phyloP scores from a whole-genome alignment of 35 echinoderm and acorn worm genomes.

The Ophiothrix spiculata region DNA sequence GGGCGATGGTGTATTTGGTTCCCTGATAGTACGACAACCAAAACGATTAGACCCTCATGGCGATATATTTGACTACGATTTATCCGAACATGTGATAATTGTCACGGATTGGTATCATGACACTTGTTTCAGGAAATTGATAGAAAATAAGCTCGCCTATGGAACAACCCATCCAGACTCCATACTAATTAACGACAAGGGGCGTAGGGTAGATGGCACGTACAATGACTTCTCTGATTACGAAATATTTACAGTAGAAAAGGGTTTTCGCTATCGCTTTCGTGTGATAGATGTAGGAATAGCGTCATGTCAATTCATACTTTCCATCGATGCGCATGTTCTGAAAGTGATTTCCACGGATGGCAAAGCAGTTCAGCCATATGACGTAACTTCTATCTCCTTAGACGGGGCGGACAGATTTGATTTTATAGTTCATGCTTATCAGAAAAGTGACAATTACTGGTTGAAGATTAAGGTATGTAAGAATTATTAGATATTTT shows the following conservation, averaged over 20 bases:
- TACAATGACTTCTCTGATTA: not conserved
- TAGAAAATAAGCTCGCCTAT: slow-evolving; percentile 57
- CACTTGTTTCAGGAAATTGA: slow-evolving; percentile 55
- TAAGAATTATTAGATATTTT: not conserved
- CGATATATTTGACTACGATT: slow-evolving; percentile 61
- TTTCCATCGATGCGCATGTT: slow-evolving; percentile 75
- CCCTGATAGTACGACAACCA: slow-evolving; percentile 66
- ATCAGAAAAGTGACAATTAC: slow-evolving; percentile 48
- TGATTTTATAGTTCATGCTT: slow-evolving; percentile 59
- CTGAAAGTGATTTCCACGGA: slow-evolving; percentile 77
- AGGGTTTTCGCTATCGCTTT: slow-evolving; percentile 67
- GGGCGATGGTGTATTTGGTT: slow-evolving; percentile 70
- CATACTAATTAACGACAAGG: slow-evolving; percentile 88
- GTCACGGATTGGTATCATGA: slow-evolving; percentile 75
- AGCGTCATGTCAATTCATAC: slow-evolving; percentile 59
- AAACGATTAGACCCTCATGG: slow-evolving; percentile 28
- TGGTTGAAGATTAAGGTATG: slow-evolving; percentile 62
- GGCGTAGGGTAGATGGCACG: slow-evolving; percentile 1
- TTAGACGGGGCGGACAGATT: slow-evolving; percentile 74
- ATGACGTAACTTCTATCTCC: slow-evolving; percentile 43
- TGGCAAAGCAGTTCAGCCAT: slow-evolving; percentile 57
- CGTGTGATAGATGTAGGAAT: slow-evolving; percentile 70
- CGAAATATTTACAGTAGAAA: slow-evolving; percentile 31
- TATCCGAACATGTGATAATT: slow-evolving; percentile 65
- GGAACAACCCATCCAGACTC: slow-evolving; percentile 70